Conservation (phyloP, 2,797 vertebrate species). For the Pogoniulus pusillus region DNA sequence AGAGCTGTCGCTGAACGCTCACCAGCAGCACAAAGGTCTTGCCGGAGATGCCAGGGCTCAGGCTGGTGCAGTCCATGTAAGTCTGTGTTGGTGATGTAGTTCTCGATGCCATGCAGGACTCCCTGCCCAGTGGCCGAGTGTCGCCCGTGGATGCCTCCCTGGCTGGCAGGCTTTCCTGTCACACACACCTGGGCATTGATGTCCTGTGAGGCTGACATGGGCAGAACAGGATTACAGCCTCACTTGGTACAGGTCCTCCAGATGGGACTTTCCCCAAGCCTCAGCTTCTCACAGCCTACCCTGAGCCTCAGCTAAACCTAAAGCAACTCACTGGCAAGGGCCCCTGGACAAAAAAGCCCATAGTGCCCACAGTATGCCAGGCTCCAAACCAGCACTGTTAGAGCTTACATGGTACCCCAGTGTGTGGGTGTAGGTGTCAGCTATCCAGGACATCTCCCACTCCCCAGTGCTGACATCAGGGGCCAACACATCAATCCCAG, state of each 20-base stretch:
- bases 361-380: background rate
- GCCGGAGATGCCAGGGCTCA: background rate
- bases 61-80: background rate
- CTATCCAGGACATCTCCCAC: constrained; percentile 90
- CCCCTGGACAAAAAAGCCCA: background rate
- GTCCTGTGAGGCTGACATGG: background rate
- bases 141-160: background rate
- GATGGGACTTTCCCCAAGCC: background rate
- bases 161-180: constrained; percentile 5
- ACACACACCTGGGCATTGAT: background rate
- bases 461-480: constrained; percentile 89
- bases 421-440: constrained; percentile 86
- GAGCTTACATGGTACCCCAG: constrained; percentile 82
- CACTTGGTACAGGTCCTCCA: background rate
- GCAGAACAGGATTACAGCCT: background rate
- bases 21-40: constrained; percentile 10
- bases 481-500: constrained; percentile 87
- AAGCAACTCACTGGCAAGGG: background rate
- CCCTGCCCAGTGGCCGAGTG: background rate
- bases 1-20: background rate
- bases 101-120: background rate
- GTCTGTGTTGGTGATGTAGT: background rate
- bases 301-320: background rate
- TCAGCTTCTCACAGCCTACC: background rate
- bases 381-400: background rate